phyloP scores from a whole-genome alignment of 2,797 vertebrate species.

The Microctenopoma steveboyesi region DNA sequence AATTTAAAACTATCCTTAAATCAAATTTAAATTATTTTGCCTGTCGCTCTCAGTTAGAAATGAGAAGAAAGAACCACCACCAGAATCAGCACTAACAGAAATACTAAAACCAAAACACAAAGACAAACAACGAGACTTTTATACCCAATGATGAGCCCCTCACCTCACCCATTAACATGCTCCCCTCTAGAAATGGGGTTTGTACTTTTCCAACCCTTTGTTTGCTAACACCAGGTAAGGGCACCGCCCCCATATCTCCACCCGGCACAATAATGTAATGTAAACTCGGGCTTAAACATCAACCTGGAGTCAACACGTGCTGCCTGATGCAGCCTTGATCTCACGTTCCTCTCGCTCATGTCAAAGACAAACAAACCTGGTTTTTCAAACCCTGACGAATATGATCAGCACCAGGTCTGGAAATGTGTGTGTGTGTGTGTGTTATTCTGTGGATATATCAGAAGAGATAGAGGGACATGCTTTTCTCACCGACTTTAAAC shows the following conservation, averaged over 20 bases:
- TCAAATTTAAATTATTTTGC: too few relatives aligned
- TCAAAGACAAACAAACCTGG: constrained; percentile 51
- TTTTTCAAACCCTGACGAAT: constrained; percentile 7
- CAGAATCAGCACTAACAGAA: too few relatives aligned
- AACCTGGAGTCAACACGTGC: constrained; percentile 71
- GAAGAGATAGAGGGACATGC: not conserved
- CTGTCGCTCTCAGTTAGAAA: too few relatives aligned
- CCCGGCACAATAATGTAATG: constrained; percentile 35
- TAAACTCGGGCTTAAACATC: constrained; percentile 76
- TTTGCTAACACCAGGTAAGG: constrained; percentile 2
- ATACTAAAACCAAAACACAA: too few relatives aligned
- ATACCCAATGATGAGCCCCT: too few relatives aligned
- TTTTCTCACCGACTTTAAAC: constrained; percentile 1
- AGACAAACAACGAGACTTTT: too few relatives aligned
- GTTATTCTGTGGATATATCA: not conserved
- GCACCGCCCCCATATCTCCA: constrained; percentile 8
- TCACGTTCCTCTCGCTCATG: constrained; percentile 45
- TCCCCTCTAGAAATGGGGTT: too few relatives aligned
- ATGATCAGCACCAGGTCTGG: constrained; percentile 18
- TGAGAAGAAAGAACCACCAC: too few relatives aligned
- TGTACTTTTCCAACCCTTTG: not conserved
- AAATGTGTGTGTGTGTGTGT: not conserved
- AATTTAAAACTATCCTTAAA: too few relatives aligned
- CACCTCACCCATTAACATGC: too few relatives aligned
- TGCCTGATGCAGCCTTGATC: constrained; percentile 63